Base-by-base conservation (phyloP, 2,113 vertebrate species). In the Pundamilia nyererei region DNA sequence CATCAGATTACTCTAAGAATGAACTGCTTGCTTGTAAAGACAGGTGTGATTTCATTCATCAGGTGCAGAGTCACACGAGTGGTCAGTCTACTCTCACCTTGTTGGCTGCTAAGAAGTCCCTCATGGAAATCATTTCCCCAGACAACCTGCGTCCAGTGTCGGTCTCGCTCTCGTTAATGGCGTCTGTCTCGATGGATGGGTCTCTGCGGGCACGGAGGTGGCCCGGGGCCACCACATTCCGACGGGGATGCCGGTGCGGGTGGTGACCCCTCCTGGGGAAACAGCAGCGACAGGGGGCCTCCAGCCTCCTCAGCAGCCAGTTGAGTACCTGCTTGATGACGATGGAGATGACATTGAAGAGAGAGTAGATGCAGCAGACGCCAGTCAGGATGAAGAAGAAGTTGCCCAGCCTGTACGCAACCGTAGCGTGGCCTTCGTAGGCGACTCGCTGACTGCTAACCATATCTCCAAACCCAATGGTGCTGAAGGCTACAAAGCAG, bases 401-500 rank as follows among this genome's bases (percentile, higher is more conserved):
- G 93, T 99, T 99, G 87, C 97, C 98, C 6, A 98, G 93, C 86
- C 96, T 96, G 87, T 99, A 99, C 12, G 97, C 95, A 1, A 68
- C 82, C 0, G 92, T 95, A 21, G 90, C 89, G 11, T 97, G 97
- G 93, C 94, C 96, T 14, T 97, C 96, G 2, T 99, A 99, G n/a
- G 89, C 92, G 7, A 94, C 90, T 40, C 96, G 95, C 95, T 99
- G 98, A 94, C 98, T 97, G 94, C 98, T 99, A 84, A 99, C 98
- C 89, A 99, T 97, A 91, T 99, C 99, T 40, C 99, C 99, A 1
- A 99, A 99, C 29, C 99, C 99, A 1, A 99, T 99, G 89, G 98
- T 99, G 94, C 98, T 99, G 94, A 99, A 99, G 81, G 98, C 97
- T 95, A 99, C 98, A 0, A 99, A 99, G 93, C 99, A 99, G 94